A percentile compares a stretch with the other conserved stretches of the same genome.
Evolutionary conservation across 2,888 invertebrate genomes (phyloP).

Genomic region (Cantharis nigra): DNA sequence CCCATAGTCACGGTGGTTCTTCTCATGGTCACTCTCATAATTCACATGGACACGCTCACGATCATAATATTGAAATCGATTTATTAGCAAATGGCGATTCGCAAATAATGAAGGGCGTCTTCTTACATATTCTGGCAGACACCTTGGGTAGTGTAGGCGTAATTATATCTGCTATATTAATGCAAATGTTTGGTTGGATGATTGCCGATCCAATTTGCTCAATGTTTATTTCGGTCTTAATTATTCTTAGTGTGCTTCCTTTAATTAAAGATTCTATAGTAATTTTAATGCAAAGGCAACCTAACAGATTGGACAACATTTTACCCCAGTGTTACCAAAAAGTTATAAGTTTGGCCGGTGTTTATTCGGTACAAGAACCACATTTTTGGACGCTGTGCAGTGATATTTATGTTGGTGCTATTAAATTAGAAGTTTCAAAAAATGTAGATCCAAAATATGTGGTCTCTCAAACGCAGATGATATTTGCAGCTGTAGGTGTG

Average conservation of each 20-base stretch:
- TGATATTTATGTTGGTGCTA: conserved; percentile 88
- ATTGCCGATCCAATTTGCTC: conserved; percentile 98
- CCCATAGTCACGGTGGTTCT: conserved; percentile 49
- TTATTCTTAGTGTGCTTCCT: conserved; percentile 84
- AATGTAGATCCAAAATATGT: conserved; percentile 93
- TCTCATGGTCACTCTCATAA: conserved; percentile 57
- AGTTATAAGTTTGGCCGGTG: conserved; percentile 88
- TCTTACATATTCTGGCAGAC: conserved; percentile 94
- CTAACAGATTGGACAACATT: conserved; percentile 76
- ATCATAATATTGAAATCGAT: conserved; percentile 59
- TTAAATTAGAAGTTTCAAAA: conserved; percentile 93
- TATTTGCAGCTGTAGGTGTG: conserved; percentile 91
- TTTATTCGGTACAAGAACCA: conserved; percentile 94
- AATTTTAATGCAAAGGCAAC: conserved; percentile 94
- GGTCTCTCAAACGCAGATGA: conserved; percentile 89
- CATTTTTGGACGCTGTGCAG: conserved; percentile 99
- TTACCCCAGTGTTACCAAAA: conserved; percentile 89
- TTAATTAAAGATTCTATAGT: conserved; percentile 85
- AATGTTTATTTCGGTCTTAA: conserved; percentile 91
- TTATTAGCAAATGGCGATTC: conserved; percentile 67
- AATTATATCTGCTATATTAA: conserved; percentile 90
- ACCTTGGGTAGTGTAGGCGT: conserved; percentile 97
- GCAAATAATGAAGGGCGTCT: conserved; percentile 94
- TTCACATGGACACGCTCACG: conserved; percentile 63
- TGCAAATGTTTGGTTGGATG: conserved; percentile 98